Evolutionary conservation across 2,113 vertebrate species (phyloP), one percentile per base, ranked within the genome.

Genomic region (Mirounga angustirostris): DNA sequence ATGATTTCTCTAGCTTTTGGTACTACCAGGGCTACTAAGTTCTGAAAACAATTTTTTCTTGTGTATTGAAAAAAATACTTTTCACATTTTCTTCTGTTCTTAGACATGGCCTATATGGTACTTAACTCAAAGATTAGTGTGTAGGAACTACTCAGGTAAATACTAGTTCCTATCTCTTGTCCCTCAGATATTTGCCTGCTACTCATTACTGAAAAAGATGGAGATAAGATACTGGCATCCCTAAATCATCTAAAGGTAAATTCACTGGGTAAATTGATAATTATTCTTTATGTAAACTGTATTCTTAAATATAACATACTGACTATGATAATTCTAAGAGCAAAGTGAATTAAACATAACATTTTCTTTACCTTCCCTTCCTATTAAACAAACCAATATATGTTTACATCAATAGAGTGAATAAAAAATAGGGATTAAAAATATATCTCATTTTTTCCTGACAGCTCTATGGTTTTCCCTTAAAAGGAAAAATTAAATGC

Each of bases 11-110:
- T 80, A 87, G 67, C 52, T 94, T 21, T 86, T 67, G 36, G 56
- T 7, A 67, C 28, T 4, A 67, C 19, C 46, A 19, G 5, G 0
- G 13, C 28, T 59, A 59, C 28, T 80, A 80, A 61, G 36, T 95
- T 94, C 18, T 80, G 54, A 94, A 96, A 95, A 80, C 52, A 33
- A 59, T 24, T 91, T 86, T 94, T 84, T 52, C 28, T 82, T 43
- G 30, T 74, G 6, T 76, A 78, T 74, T 83, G 11, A 46, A 85
- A 67, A 50, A 95, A 90, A 95, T 24, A 10, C 5, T 65, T 91
- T 80, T 89, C n/a, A 58, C 15, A 78, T 1, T 14, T 84, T 81
- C 14, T 92, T 83, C 65, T 84, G 50, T 97, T 93, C 50, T 95
- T 18, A 46, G 54, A 86, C 21, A 67, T 24, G 54, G 26, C 33